Evolutionary conservation across 2,797 vertebrate species (phyloP).

Genomic region (Crotalus adamanteus): DNA sequence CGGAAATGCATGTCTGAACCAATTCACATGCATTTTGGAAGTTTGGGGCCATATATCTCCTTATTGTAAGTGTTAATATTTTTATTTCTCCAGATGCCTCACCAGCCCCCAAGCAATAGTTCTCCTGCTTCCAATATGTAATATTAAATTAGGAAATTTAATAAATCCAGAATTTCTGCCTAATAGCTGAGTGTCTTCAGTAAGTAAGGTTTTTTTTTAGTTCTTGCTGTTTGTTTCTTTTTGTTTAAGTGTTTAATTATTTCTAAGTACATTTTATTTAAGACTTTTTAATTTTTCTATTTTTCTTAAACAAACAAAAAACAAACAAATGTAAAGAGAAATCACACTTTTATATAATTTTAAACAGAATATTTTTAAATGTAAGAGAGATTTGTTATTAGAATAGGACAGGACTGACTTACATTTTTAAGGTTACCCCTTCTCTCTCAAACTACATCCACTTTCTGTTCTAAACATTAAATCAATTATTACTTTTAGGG

Average conservation of each 20-base stretch:
- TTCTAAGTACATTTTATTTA: background rate
- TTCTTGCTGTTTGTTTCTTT: background rate
- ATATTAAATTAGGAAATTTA: slow-evolving; percentile 7
- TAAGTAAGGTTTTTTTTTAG: background rate
- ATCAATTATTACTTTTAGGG: background rate
- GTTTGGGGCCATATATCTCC: background rate
- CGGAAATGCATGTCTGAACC: background rate
- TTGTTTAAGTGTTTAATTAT: background rate
- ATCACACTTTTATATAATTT: background rate
- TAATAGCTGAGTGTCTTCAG: background rate
- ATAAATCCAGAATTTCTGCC: background rate
- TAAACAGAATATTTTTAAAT: background rate
- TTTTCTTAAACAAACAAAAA: background rate
- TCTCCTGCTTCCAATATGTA: background rate
- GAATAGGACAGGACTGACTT: background rate
- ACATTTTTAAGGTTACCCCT: background rate
- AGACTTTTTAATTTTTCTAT: background rate
- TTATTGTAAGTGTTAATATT: background rate
- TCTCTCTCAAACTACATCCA: background rate
- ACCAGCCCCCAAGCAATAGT: background rate
- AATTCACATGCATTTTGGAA: background rate
- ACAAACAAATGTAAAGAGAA: background rate
- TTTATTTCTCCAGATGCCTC: background rate
- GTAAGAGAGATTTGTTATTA: background rate
- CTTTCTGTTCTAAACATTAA: background rate